Evolutionary conservation across 2,797 vertebrate genomes (phyloP).

Genomic region (Coregonus sp.): DNA sequence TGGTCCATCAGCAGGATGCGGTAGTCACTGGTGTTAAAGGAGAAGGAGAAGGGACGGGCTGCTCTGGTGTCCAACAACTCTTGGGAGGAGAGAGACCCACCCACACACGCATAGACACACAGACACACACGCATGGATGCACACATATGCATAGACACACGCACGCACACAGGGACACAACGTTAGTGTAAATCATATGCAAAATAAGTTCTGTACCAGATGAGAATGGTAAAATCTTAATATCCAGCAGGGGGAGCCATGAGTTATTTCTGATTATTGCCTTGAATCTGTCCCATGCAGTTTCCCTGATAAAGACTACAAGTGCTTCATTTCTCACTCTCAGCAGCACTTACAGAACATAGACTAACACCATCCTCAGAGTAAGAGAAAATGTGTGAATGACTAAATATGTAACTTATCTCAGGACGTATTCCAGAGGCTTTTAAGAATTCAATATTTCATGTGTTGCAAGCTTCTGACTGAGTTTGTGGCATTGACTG

Average conservation of each 20-base stretch:
- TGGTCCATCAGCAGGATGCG: slow-evolving; percentile 85
- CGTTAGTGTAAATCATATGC: not conserved
- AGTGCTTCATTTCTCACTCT: slow-evolving; percentile 54
- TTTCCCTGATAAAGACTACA: slow-evolving; percentile 36
- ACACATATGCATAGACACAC: not conserved
- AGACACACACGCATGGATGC: not conserved
- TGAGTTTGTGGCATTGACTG: slow-evolving; percentile 59
- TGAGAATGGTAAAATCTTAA: not conserved
- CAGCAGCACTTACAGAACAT: slow-evolving; percentile 42
- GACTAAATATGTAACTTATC: slow-evolving; percentile 65
- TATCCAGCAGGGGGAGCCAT: slow-evolving; percentile 40
- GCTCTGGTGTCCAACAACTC: slow-evolving; percentile 84
- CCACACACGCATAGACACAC: not conserved
- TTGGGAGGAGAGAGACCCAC: slow-evolving; percentile 43
- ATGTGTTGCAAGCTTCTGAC: slow-evolving; percentile 66
- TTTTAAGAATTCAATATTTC: slow-evolving; percentile 79
- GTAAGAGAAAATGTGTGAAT: slow-evolving; percentile 63
- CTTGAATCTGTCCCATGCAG: slow-evolving; percentile 17
- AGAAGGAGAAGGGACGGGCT: slow-evolving; percentile 82
- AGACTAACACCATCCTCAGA: slow-evolving; percentile 46
- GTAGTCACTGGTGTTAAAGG: slow-evolving; percentile 87
- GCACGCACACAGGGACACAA: not conserved
- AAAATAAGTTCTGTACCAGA: not conserved
- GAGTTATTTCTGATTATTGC: not conserved
- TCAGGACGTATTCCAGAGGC: slow-evolving; percentile 61